Conservation (phyloP, 2,888 invertebrate genomes). For the Herminia tarsipennalis region DNA sequence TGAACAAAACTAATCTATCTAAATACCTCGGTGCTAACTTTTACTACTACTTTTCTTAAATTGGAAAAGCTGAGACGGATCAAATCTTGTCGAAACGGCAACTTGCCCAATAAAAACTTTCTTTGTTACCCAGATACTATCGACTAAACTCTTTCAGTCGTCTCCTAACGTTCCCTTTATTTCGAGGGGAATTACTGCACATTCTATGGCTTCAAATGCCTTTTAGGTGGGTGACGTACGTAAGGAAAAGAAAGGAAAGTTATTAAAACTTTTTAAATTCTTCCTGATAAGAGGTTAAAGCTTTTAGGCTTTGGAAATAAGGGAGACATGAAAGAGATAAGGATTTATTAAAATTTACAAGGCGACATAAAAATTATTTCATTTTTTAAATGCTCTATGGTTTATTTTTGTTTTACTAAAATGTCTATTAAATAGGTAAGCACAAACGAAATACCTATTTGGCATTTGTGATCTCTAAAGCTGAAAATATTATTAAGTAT, state of each 20-base stretch:
- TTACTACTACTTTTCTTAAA: slow-evolving; percentile 74
- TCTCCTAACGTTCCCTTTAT: slow-evolving; percentile 51
- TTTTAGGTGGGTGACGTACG: slow-evolving; percentile 30
- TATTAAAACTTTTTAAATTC: slow-evolving; percentile 61
- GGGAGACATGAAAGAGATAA: slow-evolving; percentile 26
- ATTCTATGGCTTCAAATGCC: slow-evolving; percentile 39
- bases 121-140: slow-evolving; percentile 81
- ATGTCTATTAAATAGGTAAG: too few species aligned
- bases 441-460: too few species aligned
- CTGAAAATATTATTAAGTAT: too few species aligned
- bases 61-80: slow-evolving; percentile 77
- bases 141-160: slow-evolving; percentile 72
- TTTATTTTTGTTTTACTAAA: neutral
- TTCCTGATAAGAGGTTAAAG: slow-evolving; percentile 47
- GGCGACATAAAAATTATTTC: neutral
- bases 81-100: slow-evolving; percentile 64
- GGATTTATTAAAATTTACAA: slow-evolving; percentile 15
- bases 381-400: neutral
- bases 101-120: slow-evolving; percentile 82
- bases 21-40: slow-evolving; percentile 52
- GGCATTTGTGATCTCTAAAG: too few species aligned
- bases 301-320: slow-evolving; percentile 26
- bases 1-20: slow-evolving; percentile 43
- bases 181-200: slow-evolving; percentile 53
- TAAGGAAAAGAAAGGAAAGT: slow-evolving; percentile 31